phyloP scores from a whole-genome alignment of 2,888 invertebrate genomes.

The Andricus quercusramuli region DNA sequence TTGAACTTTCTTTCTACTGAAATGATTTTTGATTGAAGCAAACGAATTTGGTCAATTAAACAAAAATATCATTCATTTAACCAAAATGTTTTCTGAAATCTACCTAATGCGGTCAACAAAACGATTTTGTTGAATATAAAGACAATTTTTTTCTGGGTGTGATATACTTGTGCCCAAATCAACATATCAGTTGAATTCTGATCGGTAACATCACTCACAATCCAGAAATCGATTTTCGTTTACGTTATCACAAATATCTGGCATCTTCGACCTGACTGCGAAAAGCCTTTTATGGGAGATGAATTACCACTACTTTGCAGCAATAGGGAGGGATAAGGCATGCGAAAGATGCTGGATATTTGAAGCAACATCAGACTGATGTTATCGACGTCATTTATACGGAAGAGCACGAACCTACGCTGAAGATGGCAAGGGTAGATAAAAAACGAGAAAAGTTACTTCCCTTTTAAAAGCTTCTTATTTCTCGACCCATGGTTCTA shows the following conservation, averaged over 20 bases:
- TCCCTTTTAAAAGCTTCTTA: no score
- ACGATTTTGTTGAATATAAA: no score
- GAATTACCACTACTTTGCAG: neutral
- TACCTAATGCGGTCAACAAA: no score
- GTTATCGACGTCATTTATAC: constrained; percentile 6
- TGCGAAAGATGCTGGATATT: neutral
- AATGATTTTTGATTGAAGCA: no score
- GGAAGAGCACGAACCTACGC: neutral
- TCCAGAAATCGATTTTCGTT: constrained; percentile 2
- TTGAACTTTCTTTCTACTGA: no score
- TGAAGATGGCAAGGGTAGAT: neutral
- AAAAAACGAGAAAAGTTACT: no score
- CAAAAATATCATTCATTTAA: no score
- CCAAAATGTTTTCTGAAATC: no score
- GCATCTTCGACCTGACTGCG: neutral
- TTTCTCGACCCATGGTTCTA: no score
- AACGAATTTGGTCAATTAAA: no score
- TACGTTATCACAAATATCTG: neutral
- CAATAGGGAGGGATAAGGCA: neutral
- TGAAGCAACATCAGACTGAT: neutral
- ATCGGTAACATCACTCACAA: neutral
- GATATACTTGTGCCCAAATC: neutral
- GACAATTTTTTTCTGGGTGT: no score
- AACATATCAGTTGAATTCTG: neutral
- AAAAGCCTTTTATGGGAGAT: neutral